A percentile compares a stretch with the other conserved stretches of the same genome.
These are phyloP conservation scores for Congeria kusceri DNA, from an alignment of 2,888 invertebrate species.

Conservation along the genomic window DNA sequence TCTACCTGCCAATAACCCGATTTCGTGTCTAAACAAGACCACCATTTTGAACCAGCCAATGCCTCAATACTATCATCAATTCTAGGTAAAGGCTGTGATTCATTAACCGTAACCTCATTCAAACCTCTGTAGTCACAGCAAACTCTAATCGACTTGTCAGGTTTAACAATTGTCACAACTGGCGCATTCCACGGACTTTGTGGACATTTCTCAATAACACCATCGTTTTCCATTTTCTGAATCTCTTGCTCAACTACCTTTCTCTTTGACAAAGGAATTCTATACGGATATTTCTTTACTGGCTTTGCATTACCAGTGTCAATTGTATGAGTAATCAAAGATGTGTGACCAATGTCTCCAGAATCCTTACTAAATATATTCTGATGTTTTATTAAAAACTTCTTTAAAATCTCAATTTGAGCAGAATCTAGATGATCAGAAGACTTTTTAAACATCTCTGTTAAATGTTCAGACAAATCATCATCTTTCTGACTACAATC, in stretches of 20 bases:
- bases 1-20: conserved; percentile 59
- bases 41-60: too few species aligned
- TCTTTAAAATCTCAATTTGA: conserved; percentile 20
- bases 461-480: not conserved
- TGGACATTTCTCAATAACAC: conserved; percentile 30
- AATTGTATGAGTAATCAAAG: conserved; percentile 32
- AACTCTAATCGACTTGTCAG: conserved; percentile 50
- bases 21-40: conserved; percentile 54
- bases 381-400: conserved; percentile 28
- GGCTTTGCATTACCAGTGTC: conserved; percentile 42
- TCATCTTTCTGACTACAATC: too few species aligned
- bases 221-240: conserved; percentile 35
- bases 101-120: conserved; percentile 56
- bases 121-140: too few species aligned
- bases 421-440: conserved; percentile 6
- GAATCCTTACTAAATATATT: conserved; percentile 23
- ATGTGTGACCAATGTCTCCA: conserved; percentile 42
- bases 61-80: conserved; percentile 61
- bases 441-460: conserved; percentile 30
- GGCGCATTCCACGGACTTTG: conserved; percentile 57
- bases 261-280: conserved; percentile 48
- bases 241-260: conserved; percentile 56
- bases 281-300: conserved; percentile 42
- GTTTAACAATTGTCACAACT: conserved; percentile 58
- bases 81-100: conserved; percentile 62